These are phyloP conservation scores for Apis laboriosa DNA, from an alignment of 1,140 invertebrate genomes.

Conservation along the genomic window DNA sequence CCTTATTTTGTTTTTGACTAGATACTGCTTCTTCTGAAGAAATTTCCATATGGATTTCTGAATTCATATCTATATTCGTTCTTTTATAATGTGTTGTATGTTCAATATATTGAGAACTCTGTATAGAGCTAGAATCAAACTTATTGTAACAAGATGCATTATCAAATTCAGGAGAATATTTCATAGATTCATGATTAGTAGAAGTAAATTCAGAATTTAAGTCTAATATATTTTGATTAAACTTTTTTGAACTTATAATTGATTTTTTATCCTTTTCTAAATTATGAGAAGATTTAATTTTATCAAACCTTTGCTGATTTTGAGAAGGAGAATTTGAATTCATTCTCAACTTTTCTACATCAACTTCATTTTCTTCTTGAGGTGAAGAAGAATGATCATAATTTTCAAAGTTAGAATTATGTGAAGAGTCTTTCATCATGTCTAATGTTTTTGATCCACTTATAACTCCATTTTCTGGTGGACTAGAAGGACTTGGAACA, in stretches of 20 bases:
- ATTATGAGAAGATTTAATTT: conserved; percentile 26
- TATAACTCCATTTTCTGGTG: conserved; percentile 73
- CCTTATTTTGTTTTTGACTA: conserved; percentile 58
- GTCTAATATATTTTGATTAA: conserved; percentile 39
- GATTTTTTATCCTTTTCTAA: conserved; percentile 25
- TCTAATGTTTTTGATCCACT: conserved; percentile 76
- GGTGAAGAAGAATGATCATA: conserved; percentile 1
- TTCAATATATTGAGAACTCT: conserved; percentile 12
- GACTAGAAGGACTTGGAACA: conserved; percentile 78
- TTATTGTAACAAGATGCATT: conserved; percentile 36
- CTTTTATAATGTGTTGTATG: background rate
- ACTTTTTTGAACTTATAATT: conserved; percentile 3
- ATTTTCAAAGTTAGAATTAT: conserved; percentile 39
- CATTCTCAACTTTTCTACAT: conserved; percentile 23
- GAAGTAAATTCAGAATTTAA: conserved; percentile 48
- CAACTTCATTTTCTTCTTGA: conserved; percentile 1
- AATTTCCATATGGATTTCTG: conserved; percentile 8
- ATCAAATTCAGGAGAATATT: conserved; percentile 41
- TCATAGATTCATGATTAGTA: conserved; percentile 19
- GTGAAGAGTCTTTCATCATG: conserved; percentile 73
- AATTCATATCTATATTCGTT: background rate
- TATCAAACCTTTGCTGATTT: conserved; percentile 23
- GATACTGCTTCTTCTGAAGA: conserved; percentile 36
- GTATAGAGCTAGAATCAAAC: conserved; percentile 39
- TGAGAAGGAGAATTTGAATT: background rate